phyloP scores from a whole-genome alignment of 2,888 invertebrate genomes.

The Thumatha senex region DNA sequence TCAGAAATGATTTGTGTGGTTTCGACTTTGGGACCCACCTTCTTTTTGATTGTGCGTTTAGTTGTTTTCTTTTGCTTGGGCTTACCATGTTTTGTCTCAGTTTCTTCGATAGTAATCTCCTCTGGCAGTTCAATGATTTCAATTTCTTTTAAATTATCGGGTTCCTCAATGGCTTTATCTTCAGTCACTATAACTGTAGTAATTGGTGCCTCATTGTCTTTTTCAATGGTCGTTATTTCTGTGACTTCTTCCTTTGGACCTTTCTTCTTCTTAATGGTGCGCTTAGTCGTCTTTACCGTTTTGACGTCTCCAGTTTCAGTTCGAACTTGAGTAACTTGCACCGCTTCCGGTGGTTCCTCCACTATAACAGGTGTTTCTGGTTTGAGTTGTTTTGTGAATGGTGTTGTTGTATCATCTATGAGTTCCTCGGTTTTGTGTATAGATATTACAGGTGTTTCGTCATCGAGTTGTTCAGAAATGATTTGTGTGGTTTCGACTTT shows the following conservation, averaged over 20 bases:
- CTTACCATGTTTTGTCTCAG: constrained; percentile 2
- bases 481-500: constrained; percentile 1
- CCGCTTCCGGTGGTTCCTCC: constrained; percentile 21
- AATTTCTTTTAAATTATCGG: not conserved
- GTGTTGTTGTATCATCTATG: not conserved
- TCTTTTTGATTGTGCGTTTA: constrained; percentile 20
- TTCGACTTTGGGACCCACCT: constrained; percentile 44
- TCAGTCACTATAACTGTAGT: constrained; percentile 15
- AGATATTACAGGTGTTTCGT: not conserved
- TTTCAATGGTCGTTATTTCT: constrained; percentile 22
- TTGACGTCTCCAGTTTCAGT: constrained; percentile 38
- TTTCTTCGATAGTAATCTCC: not conserved
- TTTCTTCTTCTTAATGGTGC: constrained; percentile 49
- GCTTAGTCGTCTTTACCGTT: constrained; percentile 34
- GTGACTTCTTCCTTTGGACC: constrained; percentile 39
- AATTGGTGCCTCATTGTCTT: constrained; percentile 46
- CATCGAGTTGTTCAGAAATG: not conserved
- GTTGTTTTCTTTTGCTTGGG: constrained; percentile 9
- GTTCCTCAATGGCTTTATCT: not conserved
- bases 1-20: constrained; percentile 37
- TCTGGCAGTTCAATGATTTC: constrained; percentile 3
- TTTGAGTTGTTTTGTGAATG: not conserved
- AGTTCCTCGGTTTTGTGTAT: constrained; percentile 1
- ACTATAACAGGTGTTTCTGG: not conserved
- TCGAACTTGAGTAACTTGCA: constrained; percentile 16